phyloP scores from a whole-genome alignment of 2,888 invertebrate species.

The Gasteruption jaculator region DNA sequence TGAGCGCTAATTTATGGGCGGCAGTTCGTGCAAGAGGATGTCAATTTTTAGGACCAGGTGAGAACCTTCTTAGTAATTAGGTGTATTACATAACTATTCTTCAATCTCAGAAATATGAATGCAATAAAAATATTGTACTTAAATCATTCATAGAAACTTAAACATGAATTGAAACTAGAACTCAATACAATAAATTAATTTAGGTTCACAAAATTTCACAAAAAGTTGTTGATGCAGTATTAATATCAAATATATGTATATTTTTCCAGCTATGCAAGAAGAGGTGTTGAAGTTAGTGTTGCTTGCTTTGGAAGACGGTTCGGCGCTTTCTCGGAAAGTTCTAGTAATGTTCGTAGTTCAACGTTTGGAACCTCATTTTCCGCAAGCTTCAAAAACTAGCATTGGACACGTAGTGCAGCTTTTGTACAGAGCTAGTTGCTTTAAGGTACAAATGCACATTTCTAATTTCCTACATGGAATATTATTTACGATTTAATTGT shows the following conservation, averaged over 20 bases:
- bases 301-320: conserved; percentile 91
- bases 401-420: conserved; percentile 99
- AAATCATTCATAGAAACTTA: no score
- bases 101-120: no score
- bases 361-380: conserved; percentile 89
- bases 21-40: conserved; percentile 95
- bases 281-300: conserved; percentile 93
- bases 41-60: conserved; percentile 92
- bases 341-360: conserved; percentile 99
- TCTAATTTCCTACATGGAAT: conserved; percentile 1
- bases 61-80: no score
- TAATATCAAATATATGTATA: conserved; percentile 11
- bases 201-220: conserved; percentile 1
- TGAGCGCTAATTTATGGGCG: conserved; percentile 93
- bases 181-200: no score
- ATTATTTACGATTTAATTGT: conserved; percentile 10
- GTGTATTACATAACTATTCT: no score
- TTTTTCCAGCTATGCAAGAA: conserved; percentile 85
- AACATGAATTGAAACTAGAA: no score
- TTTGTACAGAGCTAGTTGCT: conserved; percentile 95
- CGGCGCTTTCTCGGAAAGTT: conserved; percentile 87
- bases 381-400: conserved; percentile 96
- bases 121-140: no score
- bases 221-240: neutral
- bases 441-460: conserved; percentile 65